Evolutionary conservation across 1,140 invertebrate species (phyloP).

Genomic region (Neodiprion fabricii): DNA sequence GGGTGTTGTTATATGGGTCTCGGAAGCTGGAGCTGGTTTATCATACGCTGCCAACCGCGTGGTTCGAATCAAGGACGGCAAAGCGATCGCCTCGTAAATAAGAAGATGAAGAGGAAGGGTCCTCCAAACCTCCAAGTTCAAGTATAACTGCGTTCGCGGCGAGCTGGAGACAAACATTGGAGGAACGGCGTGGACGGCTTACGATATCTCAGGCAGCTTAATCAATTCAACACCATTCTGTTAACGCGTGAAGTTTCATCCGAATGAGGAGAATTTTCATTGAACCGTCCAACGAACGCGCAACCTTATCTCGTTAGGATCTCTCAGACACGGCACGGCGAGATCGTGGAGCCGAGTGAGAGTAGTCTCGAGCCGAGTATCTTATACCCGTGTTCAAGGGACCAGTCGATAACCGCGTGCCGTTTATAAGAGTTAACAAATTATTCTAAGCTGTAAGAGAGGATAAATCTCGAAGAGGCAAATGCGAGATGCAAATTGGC

Average conservation of each 20-base stretch:
- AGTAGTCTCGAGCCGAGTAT: no score
- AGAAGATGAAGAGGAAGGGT: no score
- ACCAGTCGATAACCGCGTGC: not conserved
- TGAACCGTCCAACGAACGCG: not conserved
- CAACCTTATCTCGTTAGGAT: not conserved
- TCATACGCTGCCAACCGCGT: not conserved
- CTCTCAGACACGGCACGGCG: not conserved
- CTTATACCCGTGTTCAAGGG: no score
- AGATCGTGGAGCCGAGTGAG: no score
- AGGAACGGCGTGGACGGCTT: no score
- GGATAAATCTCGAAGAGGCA: constrained; percentile 15
- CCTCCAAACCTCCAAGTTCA: no score
- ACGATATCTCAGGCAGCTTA: no score
- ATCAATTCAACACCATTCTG: not conserved
- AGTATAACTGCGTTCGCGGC: no score
- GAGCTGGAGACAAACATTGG: no score
- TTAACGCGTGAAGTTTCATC: not conserved
- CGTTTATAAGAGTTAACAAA: constrained; percentile 7
- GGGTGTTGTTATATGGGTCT: constrained; percentile 12
- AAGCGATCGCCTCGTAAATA: not conserved
- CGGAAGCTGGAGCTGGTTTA: not conserved
- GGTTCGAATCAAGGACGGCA: not conserved
- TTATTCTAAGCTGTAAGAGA: constrained; percentile 5
- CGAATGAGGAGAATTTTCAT: not conserved
- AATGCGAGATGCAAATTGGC: constrained; percentile 14